Percentiles rank a stretch among this genome's conserved stretches.
Evolutionary conservation across 53 echinoderm and acorn worm species (phyloP).

Genomic region (Antedon mediterranea): DNA sequence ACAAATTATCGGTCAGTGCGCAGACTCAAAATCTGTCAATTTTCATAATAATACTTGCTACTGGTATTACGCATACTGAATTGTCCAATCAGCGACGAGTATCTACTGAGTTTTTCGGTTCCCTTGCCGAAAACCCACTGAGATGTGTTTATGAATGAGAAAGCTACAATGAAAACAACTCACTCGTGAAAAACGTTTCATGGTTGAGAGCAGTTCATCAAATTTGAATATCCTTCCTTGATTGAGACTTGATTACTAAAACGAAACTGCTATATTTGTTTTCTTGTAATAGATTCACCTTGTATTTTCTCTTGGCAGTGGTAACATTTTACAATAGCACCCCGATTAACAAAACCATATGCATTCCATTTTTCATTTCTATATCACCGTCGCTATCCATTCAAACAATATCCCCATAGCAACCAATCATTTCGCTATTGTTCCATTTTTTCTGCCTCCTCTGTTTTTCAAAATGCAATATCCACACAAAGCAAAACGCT

Average conservation of each 20-base stretch:
- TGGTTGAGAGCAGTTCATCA: background rate
- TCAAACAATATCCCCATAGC: background rate
- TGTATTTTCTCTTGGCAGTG: background rate
- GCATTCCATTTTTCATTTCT: background rate
- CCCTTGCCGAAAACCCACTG: background rate
- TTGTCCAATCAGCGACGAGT: background rate
- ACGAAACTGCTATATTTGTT: background rate
- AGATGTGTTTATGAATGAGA: background rate
- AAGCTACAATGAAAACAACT: background rate
- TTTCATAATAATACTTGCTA: background rate
- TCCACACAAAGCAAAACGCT: background rate
- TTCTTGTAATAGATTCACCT: background rate
- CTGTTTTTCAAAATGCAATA: background rate
- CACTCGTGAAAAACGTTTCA: background rate
- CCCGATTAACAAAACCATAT: background rate
- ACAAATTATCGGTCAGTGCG: background rate
- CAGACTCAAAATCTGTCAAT: background rate
- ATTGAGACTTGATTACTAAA: constrained; percentile 1
- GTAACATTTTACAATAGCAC: background rate
- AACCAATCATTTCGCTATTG: background rate
- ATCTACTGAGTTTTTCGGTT: background rate
- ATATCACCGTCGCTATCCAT: background rate
- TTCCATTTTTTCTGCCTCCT: background rate
- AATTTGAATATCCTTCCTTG: background rate
- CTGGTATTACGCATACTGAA: background rate